Conservation (phyloP, 92 coral and sea anemone species). For the Siderastrea siderea region DNA sequence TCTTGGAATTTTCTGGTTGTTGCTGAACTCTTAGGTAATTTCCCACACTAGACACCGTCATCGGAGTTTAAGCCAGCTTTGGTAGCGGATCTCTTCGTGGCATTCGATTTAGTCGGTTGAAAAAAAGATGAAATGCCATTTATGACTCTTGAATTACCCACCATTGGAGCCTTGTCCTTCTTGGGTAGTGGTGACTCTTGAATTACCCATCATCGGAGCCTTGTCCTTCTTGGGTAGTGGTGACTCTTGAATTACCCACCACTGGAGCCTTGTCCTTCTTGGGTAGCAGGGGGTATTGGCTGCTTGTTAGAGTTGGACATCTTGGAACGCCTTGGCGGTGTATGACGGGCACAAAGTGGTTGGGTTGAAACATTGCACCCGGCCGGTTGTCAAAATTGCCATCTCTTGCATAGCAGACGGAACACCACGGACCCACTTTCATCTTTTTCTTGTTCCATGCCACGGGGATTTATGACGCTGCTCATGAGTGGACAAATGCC, state of each 20-base stretch:
- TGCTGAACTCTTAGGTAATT: slow-evolving; percentile 33
- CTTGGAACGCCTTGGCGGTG: slow-evolving; percentile 37
- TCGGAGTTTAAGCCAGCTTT: slow-evolving; percentile 42
- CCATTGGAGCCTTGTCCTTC: slow-evolving; percentile 15
- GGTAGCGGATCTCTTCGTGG: slow-evolving; percentile 40
- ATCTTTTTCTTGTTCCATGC: slow-evolving; percentile 32
- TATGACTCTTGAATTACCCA: slow-evolving; percentile 34
- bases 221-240: slow-evolving; percentile 24
- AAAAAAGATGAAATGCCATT: slow-evolving; percentile 48
- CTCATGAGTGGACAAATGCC: slow-evolving; percentile 42
- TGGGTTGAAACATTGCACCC: slow-evolving; percentile 20
- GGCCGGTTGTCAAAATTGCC: slow-evolving; percentile 19
- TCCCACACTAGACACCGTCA: slow-evolving; percentile 15
- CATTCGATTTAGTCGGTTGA: slow-evolving; percentile 40
- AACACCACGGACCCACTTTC: slow-evolving; percentile 29
- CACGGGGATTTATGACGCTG: slow-evolving; percentile 38
- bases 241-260: slow-evolving; percentile 33
- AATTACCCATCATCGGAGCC: slow-evolving; percentile 23
- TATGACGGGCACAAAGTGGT: slow-evolving; percentile 37
- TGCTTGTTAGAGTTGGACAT: slow-evolving; percentile 24
- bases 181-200: slow-evolving; percentile 38
- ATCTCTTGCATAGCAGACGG: slow-evolving; percentile 34
- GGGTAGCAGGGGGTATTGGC: slow-evolving; percentile 36
- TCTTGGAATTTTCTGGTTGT: background rate
- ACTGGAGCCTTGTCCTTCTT: slow-evolving; percentile 12